Evolutionary conservation across 2,888 invertebrate species (phyloP), one percentile per base, ranked within the genome.

Genomic region (Stramonita haemastoma): DNA sequence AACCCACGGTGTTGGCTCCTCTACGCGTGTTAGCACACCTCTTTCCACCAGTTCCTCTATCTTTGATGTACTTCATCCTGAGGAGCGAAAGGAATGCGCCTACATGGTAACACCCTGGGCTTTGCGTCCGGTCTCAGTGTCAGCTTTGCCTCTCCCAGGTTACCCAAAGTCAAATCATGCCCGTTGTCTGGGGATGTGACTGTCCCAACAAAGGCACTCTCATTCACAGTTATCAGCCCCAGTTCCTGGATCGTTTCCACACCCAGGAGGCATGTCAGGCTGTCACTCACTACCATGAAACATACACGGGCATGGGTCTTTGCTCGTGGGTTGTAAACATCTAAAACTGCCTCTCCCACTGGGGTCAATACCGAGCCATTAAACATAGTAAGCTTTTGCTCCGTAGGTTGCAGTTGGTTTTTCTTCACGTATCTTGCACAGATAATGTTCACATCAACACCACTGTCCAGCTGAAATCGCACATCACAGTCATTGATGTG

Each of bases 1-100:
- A 17, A 91, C 91, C 91, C 91, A 91, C 15, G 84, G 60, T 22
- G 89, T 91, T 11, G 90, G 91, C 57, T 91, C 85, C 22, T 29
- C 77, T 13, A 90, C 89, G 17, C 29, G 56, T n/a, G n/a, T 60
- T n/a, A 92, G 84, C 5, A 92, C 85, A 22, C 87, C 90, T 81
- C 86, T 77, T 22, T 87, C 57, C 0, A 88, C 90, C n/a, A 91
- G 77, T 13, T 57, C 19, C 11, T 90, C 84, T 17, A 90, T n/a
- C 56, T 89, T 60, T 84, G n/a, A 32, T 88, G 86, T 2, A 92
- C 91, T 34, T 88, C 73, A n/a, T 85, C 66, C 19, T 91, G 57
- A 15, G 90, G 86, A 15, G 90, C 89, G 56, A 90, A 29, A 32
- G 90, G 90, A 6, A 91, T 81, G 8, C 86, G n/a, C 32, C 90